These are phyloP conservation scores for Thymelicus acteon DNA, from an alignment of 2,888 invertebrate genomes.

Conservation along the genomic window DNA sequence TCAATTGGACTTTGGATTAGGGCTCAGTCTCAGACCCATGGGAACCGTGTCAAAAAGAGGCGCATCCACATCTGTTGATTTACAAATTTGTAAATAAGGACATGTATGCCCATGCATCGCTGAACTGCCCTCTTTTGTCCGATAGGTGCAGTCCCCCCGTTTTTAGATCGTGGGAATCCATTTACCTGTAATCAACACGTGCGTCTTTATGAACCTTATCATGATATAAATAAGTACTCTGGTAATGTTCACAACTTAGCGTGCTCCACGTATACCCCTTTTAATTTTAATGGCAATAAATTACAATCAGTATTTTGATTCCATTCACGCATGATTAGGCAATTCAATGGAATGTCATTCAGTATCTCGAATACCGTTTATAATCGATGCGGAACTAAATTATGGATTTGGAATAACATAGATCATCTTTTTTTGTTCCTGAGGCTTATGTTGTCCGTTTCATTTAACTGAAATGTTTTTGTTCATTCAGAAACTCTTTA, in stretches of 20 bases:
- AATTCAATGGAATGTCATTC: slow-evolving; percentile 23
- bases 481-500: no score
- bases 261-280: slow-evolving; percentile 36
- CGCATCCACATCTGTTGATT: slow-evolving; percentile 48
- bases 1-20: slow-evolving; percentile 25
- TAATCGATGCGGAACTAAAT: slow-evolving; percentile 12
- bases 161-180: slow-evolving; percentile 74
- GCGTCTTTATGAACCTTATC: slow-evolving; percentile 36
- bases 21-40: slow-evolving; percentile 44
- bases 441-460: background rate
- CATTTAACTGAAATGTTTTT: background rate
- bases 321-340: slow-evolving; percentile 66
- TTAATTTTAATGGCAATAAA: slow-evolving; percentile 78
- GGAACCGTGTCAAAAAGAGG: slow-evolving; percentile 45
- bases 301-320: slow-evolving; percentile 78
- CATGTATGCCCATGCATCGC: slow-evolving; percentile 57
- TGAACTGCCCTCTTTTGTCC: slow-evolving; percentile 58
- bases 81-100: slow-evolving; percentile 56
- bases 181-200: slow-evolving; percentile 61
- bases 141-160: slow-evolving; percentile 62
- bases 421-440: slow-evolving; percentile 10
- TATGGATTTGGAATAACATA: slow-evolving; percentile 13
- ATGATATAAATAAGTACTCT: slow-evolving; percentile 31
- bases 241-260: background rate
- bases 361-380: slow-evolving; percentile 15